Base-by-base conservation (phyloP, 2,797 vertebrate species). In the Parauchenoglanis punctatus region DNA sequence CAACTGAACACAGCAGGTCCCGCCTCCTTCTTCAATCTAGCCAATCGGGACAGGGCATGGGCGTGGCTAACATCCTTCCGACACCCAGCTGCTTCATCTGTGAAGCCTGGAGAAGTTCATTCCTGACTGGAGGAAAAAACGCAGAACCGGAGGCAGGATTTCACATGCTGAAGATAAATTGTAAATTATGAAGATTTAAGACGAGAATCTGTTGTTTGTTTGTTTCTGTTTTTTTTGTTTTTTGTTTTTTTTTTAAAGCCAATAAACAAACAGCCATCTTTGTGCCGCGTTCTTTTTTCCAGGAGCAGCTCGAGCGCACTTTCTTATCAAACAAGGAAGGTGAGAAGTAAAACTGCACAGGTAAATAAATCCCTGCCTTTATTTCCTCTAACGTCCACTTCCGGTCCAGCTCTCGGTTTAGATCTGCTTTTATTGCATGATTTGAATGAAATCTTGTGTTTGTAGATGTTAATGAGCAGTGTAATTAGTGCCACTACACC, bases 1-100 rank as follows among this genome's bases (percentile, higher is more conserved):
- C 61, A 89, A 91, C 90, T 7, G 25, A 65, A 20, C 80, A 40
- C 28, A 44, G 12, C 40, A 68, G 17, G 1, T 12, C 44, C 84
- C 65, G 68, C 88, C 85, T 20, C 17, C 56, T 84, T 78, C 46
- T 40, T 18, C 23, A 23, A 40, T 46, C 7, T 15, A 46, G 58
- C 78, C 88, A 88, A 85, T 87, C 58, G 15, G 5, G 7, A 31
- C 15, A 56, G n/a, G 25, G 0, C 25, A 1, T 13, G 73, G 85
- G 87, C 75, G 88, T 86, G 83, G 49, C n/a, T 3, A 70, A 7
- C 40, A 82, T 23, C 78, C 68, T 77, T 44, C 61, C 44, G 28
- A 75, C 87, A 81, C 59, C 68, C 54, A 54, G 52, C 61, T n/a
- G 46, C 58, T 83, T 83, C n/a, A 56, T 83, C 20, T 4, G 59